Evolutionary conservation across 2,797 vertebrate species (phyloP), one percentile per base, ranked within the genome.

Genomic region (Manis pentadactyla): DNA sequence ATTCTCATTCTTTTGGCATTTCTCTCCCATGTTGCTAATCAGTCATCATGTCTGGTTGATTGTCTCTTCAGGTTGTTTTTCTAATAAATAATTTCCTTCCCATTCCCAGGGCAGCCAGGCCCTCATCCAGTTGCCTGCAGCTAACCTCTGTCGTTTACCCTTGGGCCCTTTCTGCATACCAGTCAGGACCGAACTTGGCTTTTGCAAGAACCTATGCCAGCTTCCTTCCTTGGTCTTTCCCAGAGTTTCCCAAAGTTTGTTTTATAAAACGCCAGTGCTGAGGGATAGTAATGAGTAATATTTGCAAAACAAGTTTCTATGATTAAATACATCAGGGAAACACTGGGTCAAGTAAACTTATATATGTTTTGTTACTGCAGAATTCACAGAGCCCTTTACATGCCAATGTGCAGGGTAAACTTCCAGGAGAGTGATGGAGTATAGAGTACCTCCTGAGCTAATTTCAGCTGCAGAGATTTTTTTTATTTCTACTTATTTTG

Each of bases 1-100:
- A 46, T 97, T 93, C 94, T 96, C 90, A 93, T 96, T 78, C 55
- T 94, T 97, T 77, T 91, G 97, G 88, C 88, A 81, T 95, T 94
- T 95, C 93, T 96, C 55, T 79, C 91, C 82, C 69, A 37, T 88
- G 90, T 86, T 95, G 82, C 51, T 94, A 90, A 92, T 97, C 90
- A 92, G 93, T 95, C 97, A 86, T 95, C 95, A 91, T 37, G 73
- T 96, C 78, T 74, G 59, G 57, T 46, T 83, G 90, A 87, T 91
- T 85, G 63, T 96, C 88, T 95, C 57, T 97, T 87, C 83, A 49
- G 64, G 39, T 64, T 93, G 61, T 85, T 96, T 93, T 93, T 74
- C 91, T 87, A 89, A 93, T 97, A 84, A 96, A 92, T 88, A 77
- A 83, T 89, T 84, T 96, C 75, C 82, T 93, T 96, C 87, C 73